phyloP scores from a whole-genome alignment of 2,113 vertebrate genomes.

The Balaeniceps rex region DNA sequence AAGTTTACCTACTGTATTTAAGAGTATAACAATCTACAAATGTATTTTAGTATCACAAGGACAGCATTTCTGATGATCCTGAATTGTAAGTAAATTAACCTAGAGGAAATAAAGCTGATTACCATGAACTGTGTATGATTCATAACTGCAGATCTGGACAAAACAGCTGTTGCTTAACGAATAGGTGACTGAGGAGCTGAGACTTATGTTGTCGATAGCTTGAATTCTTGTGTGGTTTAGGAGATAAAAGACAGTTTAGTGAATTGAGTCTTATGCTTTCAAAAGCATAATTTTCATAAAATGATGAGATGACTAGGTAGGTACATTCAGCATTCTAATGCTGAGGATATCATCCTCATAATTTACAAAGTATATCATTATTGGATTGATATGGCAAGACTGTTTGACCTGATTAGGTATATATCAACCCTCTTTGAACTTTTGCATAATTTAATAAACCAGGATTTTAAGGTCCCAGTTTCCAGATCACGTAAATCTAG shows the following conservation, averaged over 20 bases:
- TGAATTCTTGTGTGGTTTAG: not conserved
- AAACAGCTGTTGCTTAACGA: not conserved
- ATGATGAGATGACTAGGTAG: not conserved
- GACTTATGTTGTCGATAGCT: not conserved
- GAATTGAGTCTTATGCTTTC: not conserved
- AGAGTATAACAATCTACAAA: not conserved
- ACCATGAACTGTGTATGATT: not conserved
- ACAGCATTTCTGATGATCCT: not conserved
- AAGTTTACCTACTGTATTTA: not conserved
- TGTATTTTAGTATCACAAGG: not conserved
- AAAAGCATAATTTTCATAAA: not conserved
- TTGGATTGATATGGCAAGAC: not conserved
- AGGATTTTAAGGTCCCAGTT: not conserved
- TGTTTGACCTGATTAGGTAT: not conserved
- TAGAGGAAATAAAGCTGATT: constrained; percentile 9
- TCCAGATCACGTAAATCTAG: not conserved
- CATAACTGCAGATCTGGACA: not conserved
- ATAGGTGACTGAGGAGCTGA: not conserved
- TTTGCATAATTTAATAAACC: not conserved
- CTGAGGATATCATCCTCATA: not conserved
- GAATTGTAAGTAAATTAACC: not conserved
- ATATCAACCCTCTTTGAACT: not conserved
- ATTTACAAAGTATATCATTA: not conserved
- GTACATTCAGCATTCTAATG: not conserved
- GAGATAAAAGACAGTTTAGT: not conserved